Evolutionary conservation across 2,888 invertebrate species (phyloP).

Genomic region (Notodonta dromedarius): DNA sequence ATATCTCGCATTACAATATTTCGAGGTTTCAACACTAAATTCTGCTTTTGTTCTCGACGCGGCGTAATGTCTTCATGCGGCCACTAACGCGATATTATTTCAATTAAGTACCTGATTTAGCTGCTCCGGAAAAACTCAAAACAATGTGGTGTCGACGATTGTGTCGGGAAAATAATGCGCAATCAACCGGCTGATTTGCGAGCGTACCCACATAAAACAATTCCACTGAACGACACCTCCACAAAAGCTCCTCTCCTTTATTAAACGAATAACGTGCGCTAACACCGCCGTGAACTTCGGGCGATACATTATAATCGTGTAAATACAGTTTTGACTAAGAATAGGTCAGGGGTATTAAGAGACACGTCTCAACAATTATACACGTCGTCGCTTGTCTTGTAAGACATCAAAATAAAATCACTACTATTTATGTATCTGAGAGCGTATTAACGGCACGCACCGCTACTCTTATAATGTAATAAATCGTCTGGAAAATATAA

Average conservation of each 20-base stretch:
- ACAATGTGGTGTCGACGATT: slow-evolving; percentile 76
- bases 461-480: slow-evolving; percentile 79
- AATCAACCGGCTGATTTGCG: slow-evolving; percentile 72
- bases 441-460: slow-evolving; percentile 76
- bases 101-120: slow-evolving; percentile 79
- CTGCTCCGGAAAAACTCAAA: slow-evolving; percentile 73
- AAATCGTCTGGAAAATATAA: slow-evolving; percentile 84
- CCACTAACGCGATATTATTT: slow-evolving; percentile 77
- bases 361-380: slow-evolving; percentile 75
- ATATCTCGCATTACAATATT: slow-evolving; percentile 69
- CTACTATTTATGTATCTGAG: slow-evolving; percentile 80
- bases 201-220: slow-evolving; percentile 45
- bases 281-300: slow-evolving; percentile 38
- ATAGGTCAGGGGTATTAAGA: slow-evolving; percentile 67
- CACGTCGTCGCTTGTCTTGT: slow-evolving; percentile 80
- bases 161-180: slow-evolving; percentile 69
- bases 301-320: slow-evolving; percentile 54
- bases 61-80: slow-evolving; percentile 72
- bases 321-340: slow-evolving; percentile 67
- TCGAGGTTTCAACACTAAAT: slow-evolving; percentile 74
- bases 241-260: slow-evolving; percentile 30
- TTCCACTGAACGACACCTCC: slow-evolving; percentile 28
- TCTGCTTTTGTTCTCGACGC: slow-evolving; percentile 75
- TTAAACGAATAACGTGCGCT: slow-evolving; percentile 41
- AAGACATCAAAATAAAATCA: slow-evolving; percentile 82